Conservation (phyloP, 2,113 vertebrate genomes). For the Pipra filicauda region DNA sequence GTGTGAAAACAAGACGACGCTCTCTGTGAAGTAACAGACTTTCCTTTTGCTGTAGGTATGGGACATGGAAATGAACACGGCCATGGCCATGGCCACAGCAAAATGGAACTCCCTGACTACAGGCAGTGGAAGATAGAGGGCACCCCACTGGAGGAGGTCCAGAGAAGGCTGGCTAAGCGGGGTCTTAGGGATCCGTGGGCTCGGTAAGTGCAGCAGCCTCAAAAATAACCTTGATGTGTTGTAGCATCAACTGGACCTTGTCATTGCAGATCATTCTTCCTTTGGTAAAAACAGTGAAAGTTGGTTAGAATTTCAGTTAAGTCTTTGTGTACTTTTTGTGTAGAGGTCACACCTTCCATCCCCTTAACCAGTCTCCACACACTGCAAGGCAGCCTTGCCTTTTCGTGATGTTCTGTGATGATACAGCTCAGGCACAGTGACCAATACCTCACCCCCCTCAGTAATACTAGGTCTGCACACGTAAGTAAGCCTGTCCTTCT, state of each 20-base stretch:
- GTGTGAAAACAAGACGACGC: neutral
- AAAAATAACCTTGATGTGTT: neutral
- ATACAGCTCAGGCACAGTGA: neutral
- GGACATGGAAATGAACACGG: conserved; percentile 76
- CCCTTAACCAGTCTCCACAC: neutral
- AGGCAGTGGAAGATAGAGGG: conserved; percentile 88
- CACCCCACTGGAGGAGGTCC: conserved; percentile 86
- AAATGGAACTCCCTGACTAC: conserved; percentile 86
- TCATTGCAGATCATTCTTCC: neutral
- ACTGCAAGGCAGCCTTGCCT: neutral
- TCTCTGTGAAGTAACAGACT: neutral
- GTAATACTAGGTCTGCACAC: neutral
- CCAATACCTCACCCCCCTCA: neutral
- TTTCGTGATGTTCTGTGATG: neutral
- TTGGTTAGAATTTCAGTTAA: neutral
- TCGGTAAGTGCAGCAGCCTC: conserved; percentile 74
- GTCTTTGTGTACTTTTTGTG: fast-evolving
- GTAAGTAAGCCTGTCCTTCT: fast-evolving
- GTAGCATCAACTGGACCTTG: neutral
- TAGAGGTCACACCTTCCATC: neutral
- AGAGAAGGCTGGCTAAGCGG: conserved; percentile 78
- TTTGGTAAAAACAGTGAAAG: neutral
- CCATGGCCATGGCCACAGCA: conserved; percentile 69
- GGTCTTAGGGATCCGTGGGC: conserved; percentile 92
- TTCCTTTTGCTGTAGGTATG: conserved; percentile 66